Evolutionary conservation across 2,888 invertebrate species (phyloP).

Genomic region (Ophion costatus): DNA sequence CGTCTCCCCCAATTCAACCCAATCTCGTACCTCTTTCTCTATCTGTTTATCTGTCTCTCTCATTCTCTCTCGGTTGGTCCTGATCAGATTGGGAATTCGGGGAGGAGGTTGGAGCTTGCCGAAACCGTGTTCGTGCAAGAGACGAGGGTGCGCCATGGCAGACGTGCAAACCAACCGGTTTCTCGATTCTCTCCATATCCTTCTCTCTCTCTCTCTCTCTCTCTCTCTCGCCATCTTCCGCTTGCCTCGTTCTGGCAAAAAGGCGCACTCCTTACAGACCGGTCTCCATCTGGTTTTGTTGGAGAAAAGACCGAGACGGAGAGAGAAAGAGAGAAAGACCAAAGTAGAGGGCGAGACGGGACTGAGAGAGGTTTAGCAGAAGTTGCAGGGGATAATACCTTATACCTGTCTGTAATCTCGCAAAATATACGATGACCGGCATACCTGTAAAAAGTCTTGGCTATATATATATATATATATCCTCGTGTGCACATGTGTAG

Average conservation of each 20-base stretch:
- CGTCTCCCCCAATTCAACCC: neutral
- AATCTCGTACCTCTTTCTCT: neutral
- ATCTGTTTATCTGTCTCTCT: neutral
- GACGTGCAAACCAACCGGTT: constrained; percentile 55
- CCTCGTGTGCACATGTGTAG: neutral
- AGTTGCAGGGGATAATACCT: constrained; percentile 15
- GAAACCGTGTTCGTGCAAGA: constrained; percentile 57
- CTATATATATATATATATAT: constrained; percentile 43
- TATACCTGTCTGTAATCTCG: constrained; percentile 58
- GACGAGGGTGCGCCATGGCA: constrained; percentile 48
- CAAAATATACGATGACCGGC: constrained; percentile 55
- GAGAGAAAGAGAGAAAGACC: constrained; percentile 21
- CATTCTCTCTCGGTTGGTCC: constrained; percentile 24
- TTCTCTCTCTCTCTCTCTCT: neutral
- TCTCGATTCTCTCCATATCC: constrained; percentile 8
- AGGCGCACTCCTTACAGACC: constrained; percentile 28
- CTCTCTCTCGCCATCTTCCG: neutral
- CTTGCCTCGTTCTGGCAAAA: constrained; percentile 23
- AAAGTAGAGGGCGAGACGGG: constrained; percentile 6
- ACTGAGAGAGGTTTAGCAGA: constrained; percentile 30
- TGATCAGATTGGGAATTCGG: constrained; percentile 32
- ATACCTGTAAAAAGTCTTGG: constrained; percentile 32
- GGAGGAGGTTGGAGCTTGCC: constrained; percentile 38
- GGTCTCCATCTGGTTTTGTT: constrained; percentile 57
- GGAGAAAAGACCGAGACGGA: constrained; percentile 21